Conservation (phyloP, 1,140 invertebrate genomes). For the Trypoxylus dichotomus region DNA sequence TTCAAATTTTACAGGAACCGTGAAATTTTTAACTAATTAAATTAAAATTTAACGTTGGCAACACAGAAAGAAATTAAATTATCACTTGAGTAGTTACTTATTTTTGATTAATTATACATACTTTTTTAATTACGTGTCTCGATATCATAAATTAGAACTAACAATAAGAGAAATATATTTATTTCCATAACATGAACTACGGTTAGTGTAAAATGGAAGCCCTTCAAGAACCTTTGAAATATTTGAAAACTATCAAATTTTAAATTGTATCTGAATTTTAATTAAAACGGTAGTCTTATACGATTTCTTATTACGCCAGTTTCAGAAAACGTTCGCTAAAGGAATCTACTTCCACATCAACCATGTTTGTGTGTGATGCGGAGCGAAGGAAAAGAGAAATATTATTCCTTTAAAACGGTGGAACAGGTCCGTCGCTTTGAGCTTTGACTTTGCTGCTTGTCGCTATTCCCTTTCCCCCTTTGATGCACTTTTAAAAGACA, state of each 20-base stretch:
- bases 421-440: neutral
- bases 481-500: slow-evolving; percentile 25
- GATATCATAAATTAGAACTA: neutral
- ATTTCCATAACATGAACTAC: neutral
- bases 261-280: neutral
- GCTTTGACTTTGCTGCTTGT: slow-evolving; percentile 17
- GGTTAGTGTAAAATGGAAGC: neutral
- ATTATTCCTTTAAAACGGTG: slow-evolving; percentile 19
- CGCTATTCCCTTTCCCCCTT: slow-evolving; percentile 12
- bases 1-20: too few species aligned
- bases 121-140: too few species aligned
- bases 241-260: neutral
- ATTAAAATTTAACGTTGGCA: too few species aligned
- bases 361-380: slow-evolving; percentile 15
- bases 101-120: too few species aligned
- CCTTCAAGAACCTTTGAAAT: neutral
- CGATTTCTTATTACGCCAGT: neutral
- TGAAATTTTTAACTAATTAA: too few species aligned
- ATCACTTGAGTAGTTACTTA: too few species aligned
- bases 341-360: slow-evolving; percentile 8
- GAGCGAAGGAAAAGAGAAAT: slow-evolving; percentile 10
- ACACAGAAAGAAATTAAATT: too few species aligned
- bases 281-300: neutral
- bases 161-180: neutral
- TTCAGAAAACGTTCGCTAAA: neutral